Evolutionary conservation across 2,797 vertebrate genomes (phyloP).

Genomic region (Platalea minor): DNA sequence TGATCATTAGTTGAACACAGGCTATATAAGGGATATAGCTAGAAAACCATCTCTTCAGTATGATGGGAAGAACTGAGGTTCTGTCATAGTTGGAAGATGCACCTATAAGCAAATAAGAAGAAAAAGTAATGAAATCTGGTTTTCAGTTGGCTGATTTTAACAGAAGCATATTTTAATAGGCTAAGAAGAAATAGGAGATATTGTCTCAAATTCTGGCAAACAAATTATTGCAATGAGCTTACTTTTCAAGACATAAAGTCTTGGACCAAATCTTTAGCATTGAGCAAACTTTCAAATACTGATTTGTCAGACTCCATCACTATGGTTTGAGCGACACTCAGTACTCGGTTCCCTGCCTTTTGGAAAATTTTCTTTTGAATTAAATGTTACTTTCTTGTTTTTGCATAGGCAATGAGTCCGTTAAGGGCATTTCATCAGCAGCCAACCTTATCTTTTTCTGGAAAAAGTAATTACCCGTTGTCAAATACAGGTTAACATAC

Average conservation of each 20-base stretch:
- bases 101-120: neutral
- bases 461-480: neutral
- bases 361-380: neutral
- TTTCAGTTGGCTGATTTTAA: neutral
- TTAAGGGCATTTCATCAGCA: neutral
- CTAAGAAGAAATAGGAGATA: neutral
- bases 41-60: neutral
- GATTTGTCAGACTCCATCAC: neutral
- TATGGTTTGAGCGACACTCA: neutral
- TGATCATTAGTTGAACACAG: neutral
- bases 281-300: neutral
- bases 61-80: neutral
- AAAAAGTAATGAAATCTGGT: neutral
- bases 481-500: neutral
- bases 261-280: neutral
- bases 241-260: neutral
- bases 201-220: neutral
- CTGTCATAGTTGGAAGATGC: neutral
- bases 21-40: neutral
- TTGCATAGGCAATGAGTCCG: neutral
- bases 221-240: neutral
- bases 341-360: neutral
- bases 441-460: neutral
- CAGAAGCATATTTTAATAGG: neutral
- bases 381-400: neutral